phyloP scores from a whole-genome alignment of 2,113 vertebrate genomes.

The Cheilinus undulatus region DNA sequence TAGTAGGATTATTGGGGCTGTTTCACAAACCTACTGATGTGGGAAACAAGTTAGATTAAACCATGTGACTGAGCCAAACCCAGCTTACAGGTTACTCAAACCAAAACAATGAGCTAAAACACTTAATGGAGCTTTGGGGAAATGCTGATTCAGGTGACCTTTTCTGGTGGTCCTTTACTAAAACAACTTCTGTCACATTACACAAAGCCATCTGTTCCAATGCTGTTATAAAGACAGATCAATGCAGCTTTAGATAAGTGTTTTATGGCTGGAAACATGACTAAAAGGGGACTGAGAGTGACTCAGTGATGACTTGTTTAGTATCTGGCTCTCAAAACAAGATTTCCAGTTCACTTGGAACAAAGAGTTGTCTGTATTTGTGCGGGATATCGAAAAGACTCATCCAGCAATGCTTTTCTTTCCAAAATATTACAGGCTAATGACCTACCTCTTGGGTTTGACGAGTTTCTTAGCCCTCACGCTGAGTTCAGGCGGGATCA shows the following conservation, averaged over 20 bases:
- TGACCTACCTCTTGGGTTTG: neutral
- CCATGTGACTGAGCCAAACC: neutral
- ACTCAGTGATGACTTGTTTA: conserved; percentile 20
- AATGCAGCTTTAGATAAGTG: neutral
- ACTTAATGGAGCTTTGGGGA: neutral
- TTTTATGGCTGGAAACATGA: conserved; percentile 19
- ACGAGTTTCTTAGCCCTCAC: neutral
- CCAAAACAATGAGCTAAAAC: neutral
- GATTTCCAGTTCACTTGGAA: conserved; percentile 22
- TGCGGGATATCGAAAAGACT: conserved; percentile 3
- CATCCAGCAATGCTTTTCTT: neutral
- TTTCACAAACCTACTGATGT: too few relatives aligned
- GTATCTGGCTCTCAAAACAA: neutral
- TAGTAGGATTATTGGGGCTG: too few relatives aligned
- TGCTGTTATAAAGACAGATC: neutral
- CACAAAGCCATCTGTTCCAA: neutral
- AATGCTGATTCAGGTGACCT: neutral
- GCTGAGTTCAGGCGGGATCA: conserved; percentile 7
- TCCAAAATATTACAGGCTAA: neutral
- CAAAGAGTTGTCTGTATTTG: conserved; percentile 34
- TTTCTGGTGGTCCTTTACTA: neutral
- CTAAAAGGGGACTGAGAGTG: conserved; percentile 11
- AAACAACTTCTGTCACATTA: neutral
- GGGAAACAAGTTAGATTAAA: neutral
- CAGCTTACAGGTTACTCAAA: neutral